Evolutionary conservation across 2,797 vertebrate species (phyloP).

Genomic region (Cryptoprocta ferox): DNA sequence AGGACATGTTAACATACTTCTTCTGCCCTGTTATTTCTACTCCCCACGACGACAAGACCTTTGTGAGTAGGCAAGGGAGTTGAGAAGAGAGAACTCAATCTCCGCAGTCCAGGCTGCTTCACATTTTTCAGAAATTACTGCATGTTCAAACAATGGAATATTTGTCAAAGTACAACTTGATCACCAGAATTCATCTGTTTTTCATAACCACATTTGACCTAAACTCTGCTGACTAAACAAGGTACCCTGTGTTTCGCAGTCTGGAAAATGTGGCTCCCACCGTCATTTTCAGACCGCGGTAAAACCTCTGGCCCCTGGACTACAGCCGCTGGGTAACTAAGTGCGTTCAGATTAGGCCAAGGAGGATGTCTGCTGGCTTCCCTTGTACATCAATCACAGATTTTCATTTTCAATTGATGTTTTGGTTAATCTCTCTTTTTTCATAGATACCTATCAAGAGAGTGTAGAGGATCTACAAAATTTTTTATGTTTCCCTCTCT

Average conservation of each 20-base stretch:
- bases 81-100: slow-evolving; percentile 71
- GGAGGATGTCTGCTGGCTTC: slow-evolving; percentile 75
- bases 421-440: slow-evolving; percentile 60
- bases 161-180: slow-evolving; percentile 86
- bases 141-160: slow-evolving; percentile 84
- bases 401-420: slow-evolving; percentile 50
- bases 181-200: slow-evolving; percentile 87
- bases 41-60: slow-evolving; percentile 72
- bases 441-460: slow-evolving; percentile 47
- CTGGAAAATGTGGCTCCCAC: slow-evolving; percentile 80
- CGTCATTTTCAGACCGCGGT: slow-evolving; percentile 74
- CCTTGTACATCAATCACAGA: slow-evolving; percentile 68
- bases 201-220: slow-evolving; percentile 85
- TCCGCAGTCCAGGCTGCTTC: slow-evolving; percentile 71
- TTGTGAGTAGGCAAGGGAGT: slow-evolving; percentile 46
- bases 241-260: slow-evolving; percentile 85
- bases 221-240: slow-evolving; percentile 85
- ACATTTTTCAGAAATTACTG: slow-evolving; percentile 81
- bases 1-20: slow-evolving; percentile 62
- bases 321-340: slow-evolving; percentile 68
- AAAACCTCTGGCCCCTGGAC: slow-evolving; percentile 72
- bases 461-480: background rate
- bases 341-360: slow-evolving; percentile 76
- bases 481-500: slow-evolving; percentile 37
- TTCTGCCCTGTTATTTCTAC: slow-evolving; percentile 75